phyloP scores from a whole-genome alignment of 2,797 vertebrate species.

The Xerus rutilus region DNA sequence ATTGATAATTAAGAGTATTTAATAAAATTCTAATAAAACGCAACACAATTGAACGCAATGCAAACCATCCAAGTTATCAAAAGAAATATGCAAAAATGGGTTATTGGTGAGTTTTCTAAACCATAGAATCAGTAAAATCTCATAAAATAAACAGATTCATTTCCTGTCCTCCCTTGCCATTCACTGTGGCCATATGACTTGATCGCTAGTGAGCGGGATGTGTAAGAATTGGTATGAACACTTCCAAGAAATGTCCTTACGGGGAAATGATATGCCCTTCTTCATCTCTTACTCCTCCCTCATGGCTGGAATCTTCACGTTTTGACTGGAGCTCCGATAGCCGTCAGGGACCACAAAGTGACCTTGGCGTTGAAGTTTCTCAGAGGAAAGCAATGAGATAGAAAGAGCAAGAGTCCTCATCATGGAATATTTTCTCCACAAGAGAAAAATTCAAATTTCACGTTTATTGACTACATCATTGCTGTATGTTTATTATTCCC shows the following conservation, averaged over 20 bases:
- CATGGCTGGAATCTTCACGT: too few species aligned
- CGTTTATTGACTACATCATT: neutral
- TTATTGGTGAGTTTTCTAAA: neutral
- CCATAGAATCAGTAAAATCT: neutral
- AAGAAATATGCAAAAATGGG: neutral
- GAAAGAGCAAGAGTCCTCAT: neutral
- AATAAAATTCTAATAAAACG: neutral
- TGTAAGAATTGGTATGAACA: neutral
- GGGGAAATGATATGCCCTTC: neutral
- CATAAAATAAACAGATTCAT: slow-evolving; percentile 17
- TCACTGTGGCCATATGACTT: neutral
- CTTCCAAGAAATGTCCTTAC: neutral
- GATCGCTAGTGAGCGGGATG: neutral
- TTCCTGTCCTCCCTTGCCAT: neutral
- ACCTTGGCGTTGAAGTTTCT: neutral
- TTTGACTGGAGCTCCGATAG: neutral
- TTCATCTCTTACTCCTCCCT: neutral
- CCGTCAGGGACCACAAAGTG: neutral
- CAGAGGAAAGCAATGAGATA: neutral
- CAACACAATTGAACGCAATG: neutral
- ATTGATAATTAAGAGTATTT: neutral
- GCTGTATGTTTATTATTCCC: neutral
- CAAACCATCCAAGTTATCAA: neutral
- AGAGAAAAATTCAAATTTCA: neutral
- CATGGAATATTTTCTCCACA: neutral